Evolutionary conservation across 2,888 invertebrate species (phyloP), one percentile per base, ranked within the genome.

Genomic region (Drosophila putrida): DNA sequence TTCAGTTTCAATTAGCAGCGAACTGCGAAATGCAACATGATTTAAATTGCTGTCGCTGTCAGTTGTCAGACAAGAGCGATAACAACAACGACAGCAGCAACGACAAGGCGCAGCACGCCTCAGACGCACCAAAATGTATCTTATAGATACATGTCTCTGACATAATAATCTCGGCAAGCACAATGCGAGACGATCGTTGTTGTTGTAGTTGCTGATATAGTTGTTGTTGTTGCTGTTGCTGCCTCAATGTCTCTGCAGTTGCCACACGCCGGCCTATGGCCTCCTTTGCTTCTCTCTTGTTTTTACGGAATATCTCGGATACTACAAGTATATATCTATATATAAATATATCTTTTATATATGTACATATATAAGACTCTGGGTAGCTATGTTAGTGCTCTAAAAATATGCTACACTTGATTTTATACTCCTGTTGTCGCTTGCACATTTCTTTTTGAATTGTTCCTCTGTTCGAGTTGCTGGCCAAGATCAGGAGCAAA

Each of bases 31-130:
- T 73, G 88, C 75, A 82, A 82, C 80, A 86, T 82, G 82, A 90
- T 88, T 83, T 87, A 88, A 91, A 89, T 90, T 90, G 90, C 88
- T 89, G 90, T 90, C 89, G 86, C 89, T 90, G 90, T 80, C 88
- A 89, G 81, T 70, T 83, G 89, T 81, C 89, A 69, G 79, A 87
- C 88, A 89, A 64, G 70, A 66, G 75, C 86, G 78, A 85, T 71
- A 78, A 88, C 86, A 88, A 28, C 50, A 59, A 39, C 33, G 31
- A 33, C 53, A 44, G 43, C 20, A 43, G 44, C 46, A 36, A 15
- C 58, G 41, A 59, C 65, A 59, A 59, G 71, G 66, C 67, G 64
- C 50, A 50, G 71, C 65, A 66, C 39, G 71, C 63, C 64, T 43
- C 64, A 47, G 63, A 25, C 61, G 81, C 71, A 77, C 64, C 70